Percentiles rank a stretch among this genome's conserved stretches.
phyloP scores from a whole-genome alignment of 2,797 vertebrate genomes.

The Falco peregrinus region DNA sequence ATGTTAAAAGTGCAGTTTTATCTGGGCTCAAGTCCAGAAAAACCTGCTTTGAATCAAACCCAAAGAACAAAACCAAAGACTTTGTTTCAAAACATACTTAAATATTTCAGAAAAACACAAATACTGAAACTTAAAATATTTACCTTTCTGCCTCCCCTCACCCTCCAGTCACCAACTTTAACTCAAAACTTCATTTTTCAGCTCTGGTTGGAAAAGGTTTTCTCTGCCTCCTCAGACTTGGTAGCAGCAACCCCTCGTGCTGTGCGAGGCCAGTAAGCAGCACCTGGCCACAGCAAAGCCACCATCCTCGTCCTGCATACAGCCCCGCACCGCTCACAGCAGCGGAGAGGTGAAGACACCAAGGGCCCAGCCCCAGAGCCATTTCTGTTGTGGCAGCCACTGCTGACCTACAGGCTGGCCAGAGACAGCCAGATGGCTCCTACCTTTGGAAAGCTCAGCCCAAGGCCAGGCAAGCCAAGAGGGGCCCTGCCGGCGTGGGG shows the following conservation, averaged over 20 bases:
- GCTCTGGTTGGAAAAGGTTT: background rate
- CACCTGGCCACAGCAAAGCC: background rate
- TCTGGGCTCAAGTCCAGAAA: background rate
- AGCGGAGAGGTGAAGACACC: background rate
- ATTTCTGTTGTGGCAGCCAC: background rate
- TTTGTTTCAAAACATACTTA: background rate
- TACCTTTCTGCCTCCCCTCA: background rate
- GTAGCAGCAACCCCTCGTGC: background rate
- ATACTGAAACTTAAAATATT: background rate
- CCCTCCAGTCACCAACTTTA: background rate
- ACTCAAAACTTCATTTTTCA: background rate
- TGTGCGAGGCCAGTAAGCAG: background rate
- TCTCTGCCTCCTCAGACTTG: background rate
- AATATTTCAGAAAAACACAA: background rate
- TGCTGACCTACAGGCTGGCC: background rate
- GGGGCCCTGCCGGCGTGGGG: background rate
- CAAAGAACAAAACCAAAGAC: background rate
- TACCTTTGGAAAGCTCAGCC: background rate
- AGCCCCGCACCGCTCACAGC: background rate
- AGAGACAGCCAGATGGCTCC: background rate
- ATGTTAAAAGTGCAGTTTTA: background rate
- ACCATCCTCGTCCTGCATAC: accelerated
- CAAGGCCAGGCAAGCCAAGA: background rate
- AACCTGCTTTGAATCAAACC: background rate
- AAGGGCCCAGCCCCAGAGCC: background rate